Percentiles rank a stretch among this genome's conserved stretches.
phyloP scores from a whole-genome alignment of 2,888 invertebrate genomes.

The Endotricha flammealis region DNA sequence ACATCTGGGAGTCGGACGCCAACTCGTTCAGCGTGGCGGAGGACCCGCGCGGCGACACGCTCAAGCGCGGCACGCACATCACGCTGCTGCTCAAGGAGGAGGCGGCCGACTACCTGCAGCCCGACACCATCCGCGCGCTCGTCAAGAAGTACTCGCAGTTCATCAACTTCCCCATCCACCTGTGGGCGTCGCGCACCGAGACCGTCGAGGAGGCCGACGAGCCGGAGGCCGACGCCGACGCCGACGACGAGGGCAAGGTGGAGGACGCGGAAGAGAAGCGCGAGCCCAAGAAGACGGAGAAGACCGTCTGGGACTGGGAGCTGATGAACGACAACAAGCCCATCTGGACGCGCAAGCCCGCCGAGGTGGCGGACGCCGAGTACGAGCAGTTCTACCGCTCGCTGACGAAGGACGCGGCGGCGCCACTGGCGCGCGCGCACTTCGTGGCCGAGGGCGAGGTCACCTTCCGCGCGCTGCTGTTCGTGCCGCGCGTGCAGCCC shows the following conservation, averaged over 20 bases:
- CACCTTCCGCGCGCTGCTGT: conserved; percentile 97
- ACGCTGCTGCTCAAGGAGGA: conserved; percentile 96
- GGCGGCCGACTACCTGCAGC: conserved; percentile 96
- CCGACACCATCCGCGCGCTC: conserved; percentile 91
- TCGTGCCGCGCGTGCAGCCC: conserved; percentile 94
- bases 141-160: conserved; percentile 99
- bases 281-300: conserved; percentile 90
- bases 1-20: conserved; percentile 99
- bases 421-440: conserved; percentile 89
- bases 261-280: conserved; percentile 82
- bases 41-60: conserved; percentile 95
- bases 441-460: conserved; percentile 99
- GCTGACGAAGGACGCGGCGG: conserved; percentile 91
- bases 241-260: conserved; percentile 61
- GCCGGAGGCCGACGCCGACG: conserved; percentile 25
- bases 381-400: conserved; percentile 97
- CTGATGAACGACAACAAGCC: conserved; percentile 98
- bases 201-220: conserved; percentile 29
- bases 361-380: conserved; percentile 91
- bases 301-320: conserved; percentile 99
- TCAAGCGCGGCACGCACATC: conserved; percentile 93
- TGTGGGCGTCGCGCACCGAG: conserved; percentile 86
- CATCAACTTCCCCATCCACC: conserved; percentile 98
- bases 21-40: conserved; percentile 90
- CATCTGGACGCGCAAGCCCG: conserved; percentile 96